Evolutionary conservation across 1,140 invertebrate species (phyloP), one percentile per base, ranked within the genome.

Genomic region (Whitmania pigra): DNA sequence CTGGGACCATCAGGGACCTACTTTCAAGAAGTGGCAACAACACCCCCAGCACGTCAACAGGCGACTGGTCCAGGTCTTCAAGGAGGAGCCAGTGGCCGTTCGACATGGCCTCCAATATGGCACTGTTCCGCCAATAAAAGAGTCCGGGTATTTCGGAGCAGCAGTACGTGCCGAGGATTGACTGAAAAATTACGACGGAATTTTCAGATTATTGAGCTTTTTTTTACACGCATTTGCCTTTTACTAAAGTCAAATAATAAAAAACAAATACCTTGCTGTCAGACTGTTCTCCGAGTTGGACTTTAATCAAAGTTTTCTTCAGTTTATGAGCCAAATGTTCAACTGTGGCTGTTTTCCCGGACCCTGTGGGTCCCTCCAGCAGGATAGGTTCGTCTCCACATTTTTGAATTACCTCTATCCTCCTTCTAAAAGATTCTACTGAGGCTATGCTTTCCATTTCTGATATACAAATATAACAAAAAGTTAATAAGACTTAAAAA

Each of bases 231-330:
- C 22, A 63, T 25, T 22, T 31, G 18, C 11, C 11, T 63, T 13
- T 17, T 11, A 22, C 22, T 63, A 15, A 4, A 63, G 27, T 9
- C 9, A 25, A 49, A 72, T 7, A 69, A 72, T 3, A 7, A 13
- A 71, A 54, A 29, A 40, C n/a, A 17, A 31, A 73, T 75, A 85
- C 84, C 84, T 95, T 93, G 68, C 92, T 91, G 80, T 99, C 96
- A n/a, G 93, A 94, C 82, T 99, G 93, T 84, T 99, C 94, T 4
- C 94, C 93, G 7, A 99, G 83, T 79, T 99, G 95, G 40, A 99
- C 88, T 82, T 90, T 92, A 63, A 90, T 78, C 13, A 87, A 77
- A 29, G 74, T 40, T 54, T 88, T 84, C 20, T 92, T 90, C 3
- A 90, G 94, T 74, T 90, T 79, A 36, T 83, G 79, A 15, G 93